These are phyloP conservation scores for Psammodynastes pulverulentus DNA, from an alignment of 2,113 vertebrate genomes.

Conservation along the genomic window DNA sequence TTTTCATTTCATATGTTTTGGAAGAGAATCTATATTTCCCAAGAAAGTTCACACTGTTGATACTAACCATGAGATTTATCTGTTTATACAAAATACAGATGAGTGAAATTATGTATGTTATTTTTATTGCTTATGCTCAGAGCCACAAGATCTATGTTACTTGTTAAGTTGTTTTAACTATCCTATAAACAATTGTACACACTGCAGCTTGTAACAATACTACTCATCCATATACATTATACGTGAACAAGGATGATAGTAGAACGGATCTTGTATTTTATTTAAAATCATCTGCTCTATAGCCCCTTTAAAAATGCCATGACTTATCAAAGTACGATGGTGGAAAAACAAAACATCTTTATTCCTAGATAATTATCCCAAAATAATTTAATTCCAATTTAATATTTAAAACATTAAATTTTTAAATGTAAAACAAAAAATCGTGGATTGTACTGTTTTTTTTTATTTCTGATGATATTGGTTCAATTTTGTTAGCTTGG, in stretches of 20 bases:
- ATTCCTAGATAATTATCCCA: neutral
- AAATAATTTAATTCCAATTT: neutral
- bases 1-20: neutral
- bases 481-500: neutral
- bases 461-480: neutral
- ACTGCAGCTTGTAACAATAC: neutral
- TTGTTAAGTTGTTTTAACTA: neutral
- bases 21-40: neutral
- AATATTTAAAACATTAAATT: neutral
- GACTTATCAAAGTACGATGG: neutral
- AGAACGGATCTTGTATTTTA: neutral
- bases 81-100: neutral
- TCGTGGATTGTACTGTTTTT: neutral
- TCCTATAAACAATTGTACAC: neutral
- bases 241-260: neutral
- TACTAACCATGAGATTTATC: neutral
- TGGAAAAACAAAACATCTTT: neutral
- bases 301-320: neutral
- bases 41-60: neutral
- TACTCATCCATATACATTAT: neutral
- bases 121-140: neutral
- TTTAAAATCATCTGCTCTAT: neutral
- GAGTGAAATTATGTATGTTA: neutral
- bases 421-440: neutral
- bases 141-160: neutral